Evolutionary conservation across 1,140 invertebrate genomes (phyloP), one percentile per base, ranked within the genome.

Genomic region (Lasioglossum albipes): DNA sequence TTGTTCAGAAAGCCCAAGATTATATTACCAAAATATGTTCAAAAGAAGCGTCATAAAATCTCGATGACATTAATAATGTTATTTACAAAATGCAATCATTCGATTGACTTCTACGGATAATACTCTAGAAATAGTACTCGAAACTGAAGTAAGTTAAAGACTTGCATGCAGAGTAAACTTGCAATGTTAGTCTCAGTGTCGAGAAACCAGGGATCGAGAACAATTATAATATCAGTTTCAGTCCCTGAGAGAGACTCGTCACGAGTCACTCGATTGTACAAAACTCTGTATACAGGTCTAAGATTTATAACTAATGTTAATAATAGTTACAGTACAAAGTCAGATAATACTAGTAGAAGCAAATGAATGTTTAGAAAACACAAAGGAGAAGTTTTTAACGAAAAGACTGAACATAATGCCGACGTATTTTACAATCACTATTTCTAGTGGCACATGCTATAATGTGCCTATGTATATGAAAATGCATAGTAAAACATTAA

Each of bases 1-100:
- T 84, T 80, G 66, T 85, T 67, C 57, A 73, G 7, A 45, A 82
- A 79, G 62, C 64, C 75, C 45, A 79, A 70, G n/a, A 54, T 65
- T 72, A 72, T 57, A 45, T 59, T 75, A 59, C 72, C 42, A 62
- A 49, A 62, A 6, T 62, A 36, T 42, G 1, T 42, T 57, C 52
- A 13, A 49, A 57, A 62, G 16, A 85, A 70, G 61, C 70, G 16
- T 20, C 36, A 66, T 79, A 67, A 54, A 45, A 12, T 36, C 22
- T 54, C n/a, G 65, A 64, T 52, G n/a, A 31, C 20, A 57, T 49
- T 49, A 7, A 31, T 62, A 62, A 71, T 61, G n/a, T 71, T 78
- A 66, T 71, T 69, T 71, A 41, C 20, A 57, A 45, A 64, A 78
- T 66, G 20, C 1, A 71, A 3, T 49, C 70, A 2, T 70, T 81